phyloP scores from a whole-genome alignment of 2,888 invertebrate species.

The Clistopyga incitator region DNA sequence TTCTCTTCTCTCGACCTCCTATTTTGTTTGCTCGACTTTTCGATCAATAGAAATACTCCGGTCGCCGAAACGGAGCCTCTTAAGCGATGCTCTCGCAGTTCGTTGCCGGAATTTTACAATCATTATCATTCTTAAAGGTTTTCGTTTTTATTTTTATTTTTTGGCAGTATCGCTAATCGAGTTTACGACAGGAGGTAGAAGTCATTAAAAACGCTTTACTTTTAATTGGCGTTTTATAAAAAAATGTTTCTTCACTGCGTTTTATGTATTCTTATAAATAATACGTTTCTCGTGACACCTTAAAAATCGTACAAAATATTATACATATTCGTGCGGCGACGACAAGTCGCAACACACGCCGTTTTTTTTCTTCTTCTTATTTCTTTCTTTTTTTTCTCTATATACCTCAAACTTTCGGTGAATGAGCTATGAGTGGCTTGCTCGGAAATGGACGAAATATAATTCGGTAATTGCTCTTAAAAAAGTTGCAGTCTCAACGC shows the following conservation, averaged over 20 bases:
- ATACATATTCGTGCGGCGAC: conserved; percentile 49
- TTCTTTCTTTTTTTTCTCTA: conserved; percentile 29
- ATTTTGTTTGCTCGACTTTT: neutral
- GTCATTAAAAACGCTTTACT: conserved; percentile 20
- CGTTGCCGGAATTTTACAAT: conserved; percentile 3
- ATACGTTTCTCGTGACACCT: conserved; percentile 55
- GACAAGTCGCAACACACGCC: conserved; percentile 26
- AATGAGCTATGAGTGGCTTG: conserved; percentile 38
- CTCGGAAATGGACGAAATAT: conserved; percentile 20
- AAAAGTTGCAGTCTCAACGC: neutral
- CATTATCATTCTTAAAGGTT: conserved; percentile 10
- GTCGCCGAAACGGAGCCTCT: conserved; percentile 13
- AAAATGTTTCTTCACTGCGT: conserved; percentile 54
- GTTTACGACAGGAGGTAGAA: conserved; percentile 55
- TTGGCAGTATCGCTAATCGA: conserved; percentile 65
- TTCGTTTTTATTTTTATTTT: conserved; percentile 32
- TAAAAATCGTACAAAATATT: conserved; percentile 66
- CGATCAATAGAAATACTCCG: neutral
- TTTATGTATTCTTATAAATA: conserved; percentile 59
- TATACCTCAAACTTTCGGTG: conserved; percentile 30
- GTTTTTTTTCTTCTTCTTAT: too few species aligned
- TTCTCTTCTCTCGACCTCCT: neutral
- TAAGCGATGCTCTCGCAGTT: conserved; percentile 12
- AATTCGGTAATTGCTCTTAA: neutral
- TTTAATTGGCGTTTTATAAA: conserved; percentile 6